phyloP scores from a whole-genome alignment of 2,797 vertebrate species.

The Halcyon smyrnensis region DNA sequence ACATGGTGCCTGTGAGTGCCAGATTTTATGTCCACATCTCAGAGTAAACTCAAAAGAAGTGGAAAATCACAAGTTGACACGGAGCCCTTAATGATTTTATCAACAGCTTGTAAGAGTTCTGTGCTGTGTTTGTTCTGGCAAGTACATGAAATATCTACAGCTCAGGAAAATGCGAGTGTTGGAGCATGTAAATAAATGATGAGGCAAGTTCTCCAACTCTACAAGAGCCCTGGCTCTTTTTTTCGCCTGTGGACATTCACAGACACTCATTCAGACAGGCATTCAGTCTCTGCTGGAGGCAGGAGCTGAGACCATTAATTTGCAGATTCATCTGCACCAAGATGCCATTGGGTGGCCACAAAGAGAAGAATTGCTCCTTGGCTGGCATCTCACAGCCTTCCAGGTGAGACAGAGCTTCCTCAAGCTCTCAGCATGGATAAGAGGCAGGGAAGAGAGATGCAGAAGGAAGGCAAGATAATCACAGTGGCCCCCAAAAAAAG shows the following conservation, averaged over 20 bases:
- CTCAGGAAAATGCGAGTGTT: not conserved
- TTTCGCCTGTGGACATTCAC: not conserved
- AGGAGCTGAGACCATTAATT: not conserved
- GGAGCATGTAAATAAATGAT: not conserved
- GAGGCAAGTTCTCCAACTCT: not conserved
- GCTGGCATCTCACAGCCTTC: not conserved
- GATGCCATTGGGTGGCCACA: not conserved
- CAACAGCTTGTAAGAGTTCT: not conserved
- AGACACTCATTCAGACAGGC: not conserved
- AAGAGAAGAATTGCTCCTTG: not conserved
- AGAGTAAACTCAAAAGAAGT: not conserved
- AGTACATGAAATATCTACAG: not conserved
- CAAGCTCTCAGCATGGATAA: not conserved
- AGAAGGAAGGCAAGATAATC: not conserved
- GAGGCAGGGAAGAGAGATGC: not conserved
- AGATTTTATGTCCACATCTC: not conserved
- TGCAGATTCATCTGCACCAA: not conserved
- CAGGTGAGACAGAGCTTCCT: not conserved
- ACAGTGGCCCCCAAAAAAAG: not conserved
- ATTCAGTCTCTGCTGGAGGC: not conserved
- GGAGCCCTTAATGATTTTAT: not conserved
- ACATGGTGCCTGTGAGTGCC: not conserved
- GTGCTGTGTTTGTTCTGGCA: not conserved
- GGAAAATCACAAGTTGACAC: constrained; percentile 2
- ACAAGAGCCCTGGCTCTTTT: not conserved